These are phyloP conservation scores for Ceyx margarethae DNA, from an alignment of 2,113 vertebrate genomes.

Conservation along the genomic window DNA sequence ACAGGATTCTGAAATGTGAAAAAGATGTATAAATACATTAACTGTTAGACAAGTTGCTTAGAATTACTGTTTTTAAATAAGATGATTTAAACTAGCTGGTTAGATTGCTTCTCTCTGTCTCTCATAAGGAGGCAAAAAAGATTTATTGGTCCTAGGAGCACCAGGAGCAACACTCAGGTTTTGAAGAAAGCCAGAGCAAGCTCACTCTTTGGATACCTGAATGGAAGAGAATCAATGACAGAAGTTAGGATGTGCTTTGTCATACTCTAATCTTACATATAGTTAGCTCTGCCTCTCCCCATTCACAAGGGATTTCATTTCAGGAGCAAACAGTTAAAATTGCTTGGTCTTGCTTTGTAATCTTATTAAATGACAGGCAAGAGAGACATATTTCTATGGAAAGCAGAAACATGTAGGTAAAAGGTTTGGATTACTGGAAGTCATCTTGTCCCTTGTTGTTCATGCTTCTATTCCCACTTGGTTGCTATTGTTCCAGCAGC, in stretches of 20 bases:
- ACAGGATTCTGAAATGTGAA: slow-evolving; percentile 16
- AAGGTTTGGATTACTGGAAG: neutral
- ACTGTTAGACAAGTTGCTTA: neutral
- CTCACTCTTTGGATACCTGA: neutral
- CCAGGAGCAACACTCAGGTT: neutral
- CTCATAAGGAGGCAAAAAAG: neutral
- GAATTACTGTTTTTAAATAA: slow-evolving; percentile 14
- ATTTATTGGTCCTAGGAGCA: neutral
- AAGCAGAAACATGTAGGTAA: neutral
- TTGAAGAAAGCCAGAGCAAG: slow-evolving; percentile 5
- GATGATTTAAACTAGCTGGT: slow-evolving; percentile 10
- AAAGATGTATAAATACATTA: slow-evolving; percentile 9
- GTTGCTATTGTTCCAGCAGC: neutral
- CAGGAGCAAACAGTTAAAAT: slow-evolving; percentile 7
- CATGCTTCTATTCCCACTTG: neutral
- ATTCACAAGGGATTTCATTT: slow-evolving; percentile 19
- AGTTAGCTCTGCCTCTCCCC: neutral
- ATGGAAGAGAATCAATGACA: neutral
- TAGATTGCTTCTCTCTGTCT: slow-evolving; percentile 1
- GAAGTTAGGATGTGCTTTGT: neutral
- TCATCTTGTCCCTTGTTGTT: neutral
- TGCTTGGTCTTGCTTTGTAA: neutral
- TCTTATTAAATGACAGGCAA: slow-evolving; percentile 27
- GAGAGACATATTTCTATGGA: slow-evolving; percentile 1
- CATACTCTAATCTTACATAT: neutral